phyloP scores from a whole-genome alignment of 2,113 vertebrate genomes.

The Thunnus maccoyii region DNA sequence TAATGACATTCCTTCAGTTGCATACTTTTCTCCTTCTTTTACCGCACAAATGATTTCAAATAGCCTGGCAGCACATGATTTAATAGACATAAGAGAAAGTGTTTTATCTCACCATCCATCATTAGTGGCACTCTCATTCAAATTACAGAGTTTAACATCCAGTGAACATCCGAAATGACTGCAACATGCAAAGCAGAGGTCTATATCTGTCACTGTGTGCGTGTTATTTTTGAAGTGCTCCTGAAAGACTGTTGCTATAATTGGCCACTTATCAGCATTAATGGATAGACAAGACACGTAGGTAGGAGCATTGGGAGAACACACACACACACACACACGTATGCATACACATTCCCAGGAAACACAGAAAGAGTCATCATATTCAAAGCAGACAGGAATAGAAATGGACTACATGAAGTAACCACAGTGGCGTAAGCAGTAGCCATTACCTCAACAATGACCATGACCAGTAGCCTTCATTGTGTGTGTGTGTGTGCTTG shows the following conservation, averaged over 20 bases:
- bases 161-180: slow-evolving; percentile 22
- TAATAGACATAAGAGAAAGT: slow-evolving; percentile 8
- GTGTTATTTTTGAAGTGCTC: slow-evolving; percentile 52
- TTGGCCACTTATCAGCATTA: slow-evolving; percentile 65
- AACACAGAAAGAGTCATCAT: slow-evolving; percentile 50
- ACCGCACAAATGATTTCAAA: not conserved
- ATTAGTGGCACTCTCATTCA: slow-evolving; percentile 33
- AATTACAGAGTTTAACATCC: slow-evolving; percentile 32
- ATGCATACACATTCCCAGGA: slow-evolving; percentile 40
- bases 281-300: slow-evolving; percentile 53
- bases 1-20: not conserved
- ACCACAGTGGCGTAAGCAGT: slow-evolving; percentile 61
- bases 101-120: slow-evolving; percentile 34
- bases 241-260: slow-evolving; percentile 63
- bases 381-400: slow-evolving; percentile 76
- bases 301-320: slow-evolving; percentile 12
- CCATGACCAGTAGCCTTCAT: slow-evolving; percentile 48
- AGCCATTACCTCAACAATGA: slow-evolving; percentile 67
- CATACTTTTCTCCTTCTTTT: slow-evolving; percentile 4
- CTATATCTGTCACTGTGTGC: slow-evolving; percentile 46
- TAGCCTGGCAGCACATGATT: not conserved
- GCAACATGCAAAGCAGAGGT: slow-evolving; percentile 55
- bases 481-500: slow-evolving; percentile 28
- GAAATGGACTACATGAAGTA: slow-evolving; percentile 68
- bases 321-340: slow-evolving; percentile 18